phyloP scores from a whole-genome alignment of 1,140 invertebrate species.

The Gryon sp. region DNA sequence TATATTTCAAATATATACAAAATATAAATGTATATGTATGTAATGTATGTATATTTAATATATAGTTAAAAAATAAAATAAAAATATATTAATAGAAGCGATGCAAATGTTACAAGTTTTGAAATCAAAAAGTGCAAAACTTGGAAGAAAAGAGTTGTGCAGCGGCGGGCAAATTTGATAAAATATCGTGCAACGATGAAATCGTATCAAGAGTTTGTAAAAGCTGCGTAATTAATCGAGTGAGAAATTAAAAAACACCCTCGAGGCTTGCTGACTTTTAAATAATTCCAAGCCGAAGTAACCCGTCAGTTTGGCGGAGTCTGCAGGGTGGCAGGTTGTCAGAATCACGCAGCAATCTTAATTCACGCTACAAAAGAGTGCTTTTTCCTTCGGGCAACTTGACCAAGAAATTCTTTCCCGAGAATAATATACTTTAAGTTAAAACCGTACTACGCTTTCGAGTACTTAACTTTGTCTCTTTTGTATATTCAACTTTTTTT shows the following conservation, averaged over 20 bases:
- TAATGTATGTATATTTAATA: too few species aligned
- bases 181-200: slow-evolving; percentile 41
- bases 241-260: slow-evolving; percentile 71
- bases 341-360: slow-evolving; percentile 74
- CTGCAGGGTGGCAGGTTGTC: slow-evolving; percentile 71
- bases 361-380: slow-evolving; percentile 70
- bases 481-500: slow-evolving; percentile 15
- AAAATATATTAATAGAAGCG: too few species aligned
- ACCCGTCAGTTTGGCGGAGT: slow-evolving; percentile 65
- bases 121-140: slow-evolving; percentile 32
- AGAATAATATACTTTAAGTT: slow-evolving; percentile 42
- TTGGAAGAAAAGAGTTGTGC: background rate
- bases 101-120: slow-evolving; percentile 63
- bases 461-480: slow-evolving; percentile 33
- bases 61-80: too few species aligned
- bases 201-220: slow-evolving; percentile 57
- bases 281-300: slow-evolving; percentile 75
- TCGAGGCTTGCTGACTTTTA: slow-evolving; percentile 75
- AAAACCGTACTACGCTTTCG: slow-evolving; percentile 34
- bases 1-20: too few species aligned
- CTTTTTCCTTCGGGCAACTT: slow-evolving; percentile 55
- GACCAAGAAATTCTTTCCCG: slow-evolving; percentile 48
- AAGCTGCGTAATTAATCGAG: slow-evolving; percentile 62
- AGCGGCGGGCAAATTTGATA: slow-evolving; percentile 17
- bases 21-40: too few species aligned